These are phyloP conservation scores for Blastomussa wellsi DNA, from an alignment of 92 coral and sea anemone genomes.

Conservation along the genomic window DNA sequence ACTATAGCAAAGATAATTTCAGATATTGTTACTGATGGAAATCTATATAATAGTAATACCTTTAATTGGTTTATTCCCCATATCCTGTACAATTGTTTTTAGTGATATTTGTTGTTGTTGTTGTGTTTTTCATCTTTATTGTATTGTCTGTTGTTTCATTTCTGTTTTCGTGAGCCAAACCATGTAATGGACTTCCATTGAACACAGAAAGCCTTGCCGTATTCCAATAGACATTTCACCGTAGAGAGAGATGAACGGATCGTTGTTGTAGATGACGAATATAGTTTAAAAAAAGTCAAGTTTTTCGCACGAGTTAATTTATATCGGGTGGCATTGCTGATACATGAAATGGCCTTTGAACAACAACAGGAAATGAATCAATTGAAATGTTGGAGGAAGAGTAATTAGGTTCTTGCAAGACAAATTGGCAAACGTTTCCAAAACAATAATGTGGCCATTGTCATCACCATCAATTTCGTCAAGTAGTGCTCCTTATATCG, in stretches of 20 bases:
- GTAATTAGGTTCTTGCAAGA: too few species aligned
- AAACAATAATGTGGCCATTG: not conserved
- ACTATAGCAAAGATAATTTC: not conserved
- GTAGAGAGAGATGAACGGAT: not conserved
- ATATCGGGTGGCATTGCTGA: not conserved
- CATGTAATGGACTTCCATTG: not conserved
- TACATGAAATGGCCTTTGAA: not conserved
- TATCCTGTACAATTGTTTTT: not conserved
- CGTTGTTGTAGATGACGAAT: not conserved
- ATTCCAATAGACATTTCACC: not conserved
- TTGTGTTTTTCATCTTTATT: not conserved
- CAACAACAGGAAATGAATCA: too few species aligned
- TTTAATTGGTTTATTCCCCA: not conserved
- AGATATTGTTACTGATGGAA: conserved; percentile 9
- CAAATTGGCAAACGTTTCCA: too few species aligned
- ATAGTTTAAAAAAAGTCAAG: not conserved
- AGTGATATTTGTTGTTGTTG: not conserved
- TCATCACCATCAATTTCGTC: not conserved
- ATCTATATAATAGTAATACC: not conserved
- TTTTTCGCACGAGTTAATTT: not conserved
- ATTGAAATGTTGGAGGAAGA: too few species aligned
- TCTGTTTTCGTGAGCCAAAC: not conserved
- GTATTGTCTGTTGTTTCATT: not conserved
- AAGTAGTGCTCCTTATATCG: not conserved
- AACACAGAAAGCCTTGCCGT: not conserved